These are phyloP conservation scores for Cecidostiba fungosa DNA, from an alignment of 2,888 invertebrate genomes.

Conservation along the genomic window DNA sequence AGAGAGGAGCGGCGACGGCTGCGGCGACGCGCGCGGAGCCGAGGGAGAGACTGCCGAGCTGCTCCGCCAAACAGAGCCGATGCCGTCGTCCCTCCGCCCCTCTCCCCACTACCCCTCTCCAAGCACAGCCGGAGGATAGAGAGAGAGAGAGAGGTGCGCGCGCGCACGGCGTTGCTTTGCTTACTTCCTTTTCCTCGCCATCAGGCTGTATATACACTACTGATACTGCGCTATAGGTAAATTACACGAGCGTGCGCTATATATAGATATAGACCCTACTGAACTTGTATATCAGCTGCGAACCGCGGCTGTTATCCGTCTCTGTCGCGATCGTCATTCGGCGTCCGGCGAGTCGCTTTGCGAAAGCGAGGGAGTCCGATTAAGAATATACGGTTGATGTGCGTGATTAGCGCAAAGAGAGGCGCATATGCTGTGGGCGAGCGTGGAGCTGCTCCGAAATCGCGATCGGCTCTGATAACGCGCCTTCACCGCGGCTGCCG, in stretches of 20 bases:
- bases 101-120: neutral
- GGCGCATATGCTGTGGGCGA: neutral
- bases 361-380: neutral
- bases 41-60: constrained; percentile 42
- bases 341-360: no score
- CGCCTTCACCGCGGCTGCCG: neutral
- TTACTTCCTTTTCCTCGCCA: constrained; percentile 20
- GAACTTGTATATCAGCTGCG: neutral
- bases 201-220: neutral
- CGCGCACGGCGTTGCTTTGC: constrained; percentile 7
- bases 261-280: neutral
- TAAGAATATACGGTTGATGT: neutral
- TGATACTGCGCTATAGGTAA: neutral
- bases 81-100: neutral
- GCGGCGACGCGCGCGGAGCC: constrained; percentile 50
- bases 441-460: neutral
- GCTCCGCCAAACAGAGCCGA: constrained; percentile 9
- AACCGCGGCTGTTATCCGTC: neutral
- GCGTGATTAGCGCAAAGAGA: no score
- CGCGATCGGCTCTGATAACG: constrained; percentile 3
- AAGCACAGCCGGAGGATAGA: neutral
- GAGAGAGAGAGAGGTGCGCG: neutral
- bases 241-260: neutral
- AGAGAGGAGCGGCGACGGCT: neutral
- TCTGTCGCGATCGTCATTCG: neutral